Evolutionary conservation across 2,888 invertebrate genomes (phyloP), one percentile per base, ranked within the genome.

Genomic region (Pachycephus smyrnensis): DNA sequence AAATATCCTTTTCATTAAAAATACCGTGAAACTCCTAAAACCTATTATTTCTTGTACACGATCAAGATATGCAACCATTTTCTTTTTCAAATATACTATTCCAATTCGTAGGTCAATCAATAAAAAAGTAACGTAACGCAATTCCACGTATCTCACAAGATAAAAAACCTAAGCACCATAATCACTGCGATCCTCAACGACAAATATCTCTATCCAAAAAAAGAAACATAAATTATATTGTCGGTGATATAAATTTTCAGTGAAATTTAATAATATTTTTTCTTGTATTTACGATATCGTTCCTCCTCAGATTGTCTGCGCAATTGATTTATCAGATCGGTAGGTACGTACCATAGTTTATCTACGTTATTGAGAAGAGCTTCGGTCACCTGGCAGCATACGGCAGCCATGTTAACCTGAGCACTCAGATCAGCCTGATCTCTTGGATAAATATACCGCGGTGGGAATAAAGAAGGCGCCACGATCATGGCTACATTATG

Each of bases 401-500:
- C 95, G 9, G 97, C 97, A 0, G 98, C 98, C 91, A 97, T 95
- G 82, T 96, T 95, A 9, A 97, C 94, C 91, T 97, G 96, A 73
- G 95, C 95, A 86, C 94, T 94, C 86, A 96, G 93, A 92, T 94
- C 92, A 88, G 93, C 93, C 92, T 95, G 93, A 92, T 95, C 93
- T 88, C 93, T 89, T 87, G 94, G 93, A 93, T 95, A 89, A 77
- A 92, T 87, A 82, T 92, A 95, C 92, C 95, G 94, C 83, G 96
- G 96, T 81, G 96, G 96, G 90, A 97, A 97, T 84, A 98, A 94
- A 77, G 98, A 97, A n/a, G 98, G 98, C 30, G 98, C 98, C 84
- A 98, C 96, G 86, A 98, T 98, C 95, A 98, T 98, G 55, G 98
- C 96, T 69, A 98, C 97, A 90, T 98, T 98, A 90, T 97, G 97